Conservation (phyloP, 2,888 invertebrate genomes). For the Meandrusa payeni region DNA sequence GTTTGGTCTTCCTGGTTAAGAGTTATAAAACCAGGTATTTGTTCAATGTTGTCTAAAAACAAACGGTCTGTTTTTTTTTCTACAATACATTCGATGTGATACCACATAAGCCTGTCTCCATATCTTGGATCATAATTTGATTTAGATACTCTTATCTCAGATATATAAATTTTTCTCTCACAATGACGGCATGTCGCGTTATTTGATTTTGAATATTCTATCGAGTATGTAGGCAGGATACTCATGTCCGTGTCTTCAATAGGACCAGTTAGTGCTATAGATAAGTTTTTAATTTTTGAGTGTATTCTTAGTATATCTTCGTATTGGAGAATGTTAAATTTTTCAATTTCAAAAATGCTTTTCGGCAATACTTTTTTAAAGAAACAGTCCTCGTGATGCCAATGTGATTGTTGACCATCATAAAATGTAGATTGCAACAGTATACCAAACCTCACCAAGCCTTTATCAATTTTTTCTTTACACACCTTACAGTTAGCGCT, state of each 20-base stretch:
- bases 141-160: slow-evolving; percentile 16
- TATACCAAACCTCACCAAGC: slow-evolving; percentile 8
- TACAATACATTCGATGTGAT: slow-evolving; percentile 8
- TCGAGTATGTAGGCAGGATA: not conserved
- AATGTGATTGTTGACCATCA: slow-evolving; percentile 11
- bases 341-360: slow-evolving; percentile 9
- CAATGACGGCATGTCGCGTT: slow-evolving; percentile 8
- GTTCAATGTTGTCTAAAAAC: not conserved
- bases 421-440: slow-evolving; percentile 9
- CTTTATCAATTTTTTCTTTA: slow-evolving; percentile 15
- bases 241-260: not conserved
- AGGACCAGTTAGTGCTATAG: not conserved
- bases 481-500: slow-evolving; percentile 15
- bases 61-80: slow-evolving; percentile 1
- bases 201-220: slow-evolving; percentile 15
- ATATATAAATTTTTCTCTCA: slow-evolving; percentile 5
- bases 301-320: slow-evolving; percentile 3
- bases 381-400: slow-evolving; percentile 17
- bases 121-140: slow-evolving; percentile 15
- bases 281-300: slow-evolving; percentile 5
- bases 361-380: slow-evolving; percentile 3
- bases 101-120: slow-evolving; percentile 8
- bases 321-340: slow-evolving; percentile 8
- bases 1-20: not conserved
- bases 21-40: slow-evolving; percentile 7